Base-by-base conservation (phyloP, 2,888 invertebrate species). In the Sinopyrophorus schimmeli region DNA sequence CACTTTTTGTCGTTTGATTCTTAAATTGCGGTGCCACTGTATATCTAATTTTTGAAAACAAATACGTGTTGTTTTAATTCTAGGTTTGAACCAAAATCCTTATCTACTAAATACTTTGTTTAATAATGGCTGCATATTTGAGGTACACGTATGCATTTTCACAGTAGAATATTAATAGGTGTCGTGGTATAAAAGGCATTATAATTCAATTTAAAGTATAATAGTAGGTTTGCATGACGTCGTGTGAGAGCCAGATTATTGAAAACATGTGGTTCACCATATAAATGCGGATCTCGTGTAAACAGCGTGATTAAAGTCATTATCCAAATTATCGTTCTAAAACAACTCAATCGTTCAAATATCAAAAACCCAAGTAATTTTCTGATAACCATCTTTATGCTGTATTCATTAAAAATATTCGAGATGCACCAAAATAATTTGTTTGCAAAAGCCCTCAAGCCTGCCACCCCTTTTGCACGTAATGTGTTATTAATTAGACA, bases 161-260 rank as follows among this genome's bases (percentile, higher is more conserved):
- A 37, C 3, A 34, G 5, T 23, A 23, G 24, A 16, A 23, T 27
- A 46, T 46, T 46, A 46, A 38, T 21, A 46, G 9, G 9, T 11
- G 18, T 18, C 17, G 38, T 34, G 23, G 17, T 16, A 28, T 16
- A 43, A 43, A 46, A 53, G 51, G 44, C 55, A 65, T 64, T 64
- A 64, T 64, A 65, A 66, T 66, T 65, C 61, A 65, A 64, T 66
- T 65, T 63, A 56, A 63, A 57, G 55, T 55, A 54, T 65, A 64
- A 66, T 66, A 61, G 60, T 61, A 43, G 62, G 62, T 57, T 66
- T 61, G 65, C 66, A 65, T 65, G 64, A 52, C 31, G 41, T 50
- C 48, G 48, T 58, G 57, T 58, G 58, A 56, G 59, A 58, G 43
- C 49, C 42, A 26, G 27, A 28, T 56, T 55, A 53, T 54, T 54